phyloP scores from a whole-genome alignment of 2,113 vertebrate species.

The Marmota monax region DNA sequence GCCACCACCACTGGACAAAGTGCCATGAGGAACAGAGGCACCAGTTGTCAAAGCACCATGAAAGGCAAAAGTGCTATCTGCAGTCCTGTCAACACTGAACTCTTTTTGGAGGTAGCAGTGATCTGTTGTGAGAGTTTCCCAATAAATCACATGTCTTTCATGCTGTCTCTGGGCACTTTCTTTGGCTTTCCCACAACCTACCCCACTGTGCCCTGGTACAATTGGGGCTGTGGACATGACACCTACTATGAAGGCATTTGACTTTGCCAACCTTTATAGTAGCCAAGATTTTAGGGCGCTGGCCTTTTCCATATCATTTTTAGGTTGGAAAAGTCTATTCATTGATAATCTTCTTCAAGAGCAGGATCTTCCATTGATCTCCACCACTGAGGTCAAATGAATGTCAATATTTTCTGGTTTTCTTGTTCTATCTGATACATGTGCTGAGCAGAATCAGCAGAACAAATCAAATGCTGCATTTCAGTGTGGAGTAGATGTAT shows the following conservation, averaged over 20 bases:
- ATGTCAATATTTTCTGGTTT: not conserved
- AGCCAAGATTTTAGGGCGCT: not conserved
- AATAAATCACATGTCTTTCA: too few species aligned
- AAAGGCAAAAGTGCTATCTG: too few species aligned
- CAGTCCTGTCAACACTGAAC: too few species aligned
- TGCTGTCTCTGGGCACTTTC: too few species aligned
- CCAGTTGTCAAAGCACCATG: too few species aligned
- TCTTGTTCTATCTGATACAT: not conserved
- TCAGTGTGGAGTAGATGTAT: not conserved
- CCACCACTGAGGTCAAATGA: not conserved
- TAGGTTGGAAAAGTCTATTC: not conserved
- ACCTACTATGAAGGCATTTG: not conserved
- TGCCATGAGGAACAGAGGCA: too few species aligned
- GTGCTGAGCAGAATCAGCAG: not conserved
- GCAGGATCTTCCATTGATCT: not conserved
- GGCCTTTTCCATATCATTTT: not conserved
- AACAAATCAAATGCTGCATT: not conserved
- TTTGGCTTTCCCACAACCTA: too few species aligned
- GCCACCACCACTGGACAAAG: too few species aligned
- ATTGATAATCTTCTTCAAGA: not conserved
- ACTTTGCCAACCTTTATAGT: not conserved
- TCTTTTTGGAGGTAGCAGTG: too few species aligned
- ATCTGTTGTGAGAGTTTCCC: too few species aligned
- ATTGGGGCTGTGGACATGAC: too few species aligned
- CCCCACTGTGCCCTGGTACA: too few species aligned